phyloP scores from a whole-genome alignment of 2,888 invertebrate species.

The Stenoptilia bipunctidactyla region DNA sequence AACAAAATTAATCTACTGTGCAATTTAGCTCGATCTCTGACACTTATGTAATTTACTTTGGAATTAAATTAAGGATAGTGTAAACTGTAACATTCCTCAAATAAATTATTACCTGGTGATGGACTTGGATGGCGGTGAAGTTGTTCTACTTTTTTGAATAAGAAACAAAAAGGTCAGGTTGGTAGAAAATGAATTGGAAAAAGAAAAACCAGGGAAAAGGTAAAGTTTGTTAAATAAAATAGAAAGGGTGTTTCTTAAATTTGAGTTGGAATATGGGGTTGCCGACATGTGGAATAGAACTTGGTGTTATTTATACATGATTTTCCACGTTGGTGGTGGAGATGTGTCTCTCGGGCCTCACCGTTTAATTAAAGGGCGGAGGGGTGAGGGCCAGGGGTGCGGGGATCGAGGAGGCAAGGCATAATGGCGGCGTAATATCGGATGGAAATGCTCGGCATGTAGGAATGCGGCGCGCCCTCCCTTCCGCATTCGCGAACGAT shows the following conservation, averaged over 20 bases:
- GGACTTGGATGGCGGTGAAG: not conserved
- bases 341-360: slow-evolving; percentile 66
- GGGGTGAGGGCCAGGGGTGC: slow-evolving; percentile 39
- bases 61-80: not conserved
- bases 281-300: slow-evolving; percentile 30
- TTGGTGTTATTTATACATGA: slow-evolving; percentile 58
- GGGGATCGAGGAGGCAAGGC: slow-evolving; percentile 48
- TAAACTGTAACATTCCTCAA: not conserved
- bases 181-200: not conserved
- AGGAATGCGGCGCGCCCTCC: slow-evolving; percentile 67
- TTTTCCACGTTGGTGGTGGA: slow-evolving; percentile 59
- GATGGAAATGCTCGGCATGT: slow-evolving; percentile 72
- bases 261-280: not conserved
- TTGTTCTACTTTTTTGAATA: not conserved
- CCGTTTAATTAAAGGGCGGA: slow-evolving; percentile 70
- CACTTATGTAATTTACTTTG: slow-evolving; percentile 1
- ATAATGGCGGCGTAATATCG: slow-evolving; percentile 72
- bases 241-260: not conserved
- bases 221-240: slow-evolving; percentile 7
- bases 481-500: slow-evolving; percentile 63
- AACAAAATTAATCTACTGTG: slow-evolving; percentile 1
- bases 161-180: not conserved
- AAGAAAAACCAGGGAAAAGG: slow-evolving; percentile 1
- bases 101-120: not conserved
- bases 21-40: not conserved